Base-by-base conservation (phyloP, 2,888 invertebrate species). In the Drosophila mettleri region DNA sequence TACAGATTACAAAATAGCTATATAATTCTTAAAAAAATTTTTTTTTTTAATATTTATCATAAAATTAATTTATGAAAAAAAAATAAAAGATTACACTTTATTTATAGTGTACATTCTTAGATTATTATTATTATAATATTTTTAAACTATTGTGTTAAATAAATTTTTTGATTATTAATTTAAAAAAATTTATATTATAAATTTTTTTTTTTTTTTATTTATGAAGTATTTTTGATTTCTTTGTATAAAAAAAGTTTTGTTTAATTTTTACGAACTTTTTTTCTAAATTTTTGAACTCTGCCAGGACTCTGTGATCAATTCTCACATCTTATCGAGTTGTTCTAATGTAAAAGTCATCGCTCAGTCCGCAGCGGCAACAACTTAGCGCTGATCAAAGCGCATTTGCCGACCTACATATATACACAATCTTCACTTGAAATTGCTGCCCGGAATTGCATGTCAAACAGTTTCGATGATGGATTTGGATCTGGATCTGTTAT, bases 401-500 rank as follows among this genome's bases (percentile, higher is more conserved):
- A 39, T 52, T 33, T 55, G 38, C 72, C 67, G 55, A 38, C 31
- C 51, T 52, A 64, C 55, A 52, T 65, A 70, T 51, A 63, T 63
- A 51, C 64, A 72, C 55, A 70, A 55, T 48, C 39, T 34, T 22
- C 68, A 71, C 41, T 75, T 76, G 68, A 75, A 75, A 75, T 68
- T 75, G 76, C 62, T 75, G 67, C 51, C 62, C 73, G 76, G 76
- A 76, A 76, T 76, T 77, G 77, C 69, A 61, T 77, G 76, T 76
- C 76, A 76, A 76, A 73, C 62, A 63, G 22, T 39, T 31, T 48
- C 33, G 24, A 53, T 76, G 72, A 72, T 76, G 72, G 77, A 77
- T 69, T 72, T 64, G 63, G 73, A 69, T 81, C 45, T 64, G 63
- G 73, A 69, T 81, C 45, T 85, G 87, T 87, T 86, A 87, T 82